Percentiles rank a stretch among this genome's conserved stretches.
phyloP scores from a whole-genome alignment of 2,888 invertebrate genomes.

The Hedya salicella region DNA sequence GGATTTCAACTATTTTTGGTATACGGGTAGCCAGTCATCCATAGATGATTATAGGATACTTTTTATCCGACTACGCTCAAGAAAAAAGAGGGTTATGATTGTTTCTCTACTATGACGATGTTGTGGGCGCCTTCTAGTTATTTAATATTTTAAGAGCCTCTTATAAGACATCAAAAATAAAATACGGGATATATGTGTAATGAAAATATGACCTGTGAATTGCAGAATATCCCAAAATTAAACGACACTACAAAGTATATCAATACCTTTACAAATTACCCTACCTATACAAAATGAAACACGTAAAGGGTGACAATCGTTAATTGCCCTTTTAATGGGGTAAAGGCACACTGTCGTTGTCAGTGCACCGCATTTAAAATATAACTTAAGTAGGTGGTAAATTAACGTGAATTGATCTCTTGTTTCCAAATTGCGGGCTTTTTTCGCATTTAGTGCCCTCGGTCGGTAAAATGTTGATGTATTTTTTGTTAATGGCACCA shows the following conservation, averaged over 20 bases:
- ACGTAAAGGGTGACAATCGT: constrained; percentile 53
- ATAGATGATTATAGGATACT: too few relatives aligned
- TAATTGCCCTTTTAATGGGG: constrained; percentile 52
- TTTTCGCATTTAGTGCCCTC: constrained; percentile 59
- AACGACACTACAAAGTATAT: constrained; percentile 12
- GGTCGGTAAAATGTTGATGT: constrained; percentile 67
- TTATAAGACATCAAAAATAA: too few relatives aligned
- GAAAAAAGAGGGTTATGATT: too few relatives aligned
- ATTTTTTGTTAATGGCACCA: constrained; percentile 60
- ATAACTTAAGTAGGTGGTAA: constrained; percentile 68
- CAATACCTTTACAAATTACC: constrained; percentile 24
- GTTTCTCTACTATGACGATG: too few relatives aligned
- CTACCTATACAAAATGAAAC: constrained; percentile 1
- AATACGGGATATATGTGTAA: too few relatives aligned
- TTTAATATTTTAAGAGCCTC: too few relatives aligned
- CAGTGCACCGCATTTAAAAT: constrained; percentile 66
- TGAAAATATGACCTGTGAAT: too few relatives aligned
- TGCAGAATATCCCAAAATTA: constrained; percentile 1
- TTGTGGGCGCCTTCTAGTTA: too few relatives aligned
- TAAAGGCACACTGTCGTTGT: constrained; percentile 49
- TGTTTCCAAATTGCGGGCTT: constrained; percentile 57
- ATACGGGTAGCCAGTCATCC: too few relatives aligned
- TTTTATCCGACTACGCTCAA: too few relatives aligned
- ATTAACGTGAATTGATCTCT: constrained; percentile 66
- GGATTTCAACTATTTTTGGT: too few relatives aligned